Base-by-base conservation (phyloP, 2,113 vertebrate species). In the Tetrao urogallus region DNA sequence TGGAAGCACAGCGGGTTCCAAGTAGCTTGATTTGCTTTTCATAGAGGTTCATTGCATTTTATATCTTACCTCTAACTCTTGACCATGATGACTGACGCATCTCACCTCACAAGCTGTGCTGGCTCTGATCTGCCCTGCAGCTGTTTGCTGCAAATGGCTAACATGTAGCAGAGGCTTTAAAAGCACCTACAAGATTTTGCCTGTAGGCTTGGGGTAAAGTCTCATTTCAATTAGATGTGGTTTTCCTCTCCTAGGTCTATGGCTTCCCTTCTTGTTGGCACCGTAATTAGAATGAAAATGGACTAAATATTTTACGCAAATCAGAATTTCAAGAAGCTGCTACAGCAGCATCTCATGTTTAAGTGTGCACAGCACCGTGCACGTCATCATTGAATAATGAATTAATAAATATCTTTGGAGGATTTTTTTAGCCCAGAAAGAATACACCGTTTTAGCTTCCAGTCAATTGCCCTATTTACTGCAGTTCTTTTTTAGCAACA, bases 241-340 rank as follows among this genome's bases (percentile, higher is more conserved):
- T 83, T 92, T 83, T 64, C 28, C 20, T 84, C 74, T 81, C 10
- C 5, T 32, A 34, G 61, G 40, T 63, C 30, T 2, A 10, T 40
- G 47, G 60, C 48, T 81, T 93, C 61, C 20, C 36, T 89, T 78
- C 80, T 57, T 34, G 65, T 6, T 61, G 69, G 69, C 69, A 95
- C 48, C 90, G 86, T 88, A 94, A 94, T 93, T 97, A 93, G n/a
- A 86, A 92, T 56, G 73, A 91, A 94, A 96, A 94, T 76, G 40
- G 77, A 86, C 86, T 93, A 88, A 97, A 96, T 96, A 94, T 94
- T 95, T 96, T 88, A 94, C 91, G 94, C 72, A 91, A 92, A 93
- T 78, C 85, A 83, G 91, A 90, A 78, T 94, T 90, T 93, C 76
- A 81, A 94, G 92, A 75, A 90, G 91, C 76, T 45, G 70, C 65